Evolutionary conservation across 2,888 invertebrate species (phyloP).

Genomic region (Hemaris fuciformis): DNA sequence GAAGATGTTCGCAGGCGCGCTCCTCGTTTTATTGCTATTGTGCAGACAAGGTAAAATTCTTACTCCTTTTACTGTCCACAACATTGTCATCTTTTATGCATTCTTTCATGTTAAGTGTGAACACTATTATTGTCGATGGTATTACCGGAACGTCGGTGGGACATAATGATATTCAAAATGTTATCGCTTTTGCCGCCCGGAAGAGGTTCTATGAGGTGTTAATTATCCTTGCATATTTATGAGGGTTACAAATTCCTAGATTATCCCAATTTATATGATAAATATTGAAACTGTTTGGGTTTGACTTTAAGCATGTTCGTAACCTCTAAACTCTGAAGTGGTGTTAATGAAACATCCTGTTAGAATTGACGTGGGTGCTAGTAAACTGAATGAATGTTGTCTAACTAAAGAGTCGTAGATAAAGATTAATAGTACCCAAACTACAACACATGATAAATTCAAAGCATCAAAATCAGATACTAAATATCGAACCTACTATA

Average conservation of each 20-base stretch:
- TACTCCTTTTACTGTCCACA: slow-evolving; percentile 24
- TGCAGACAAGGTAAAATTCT: slow-evolving; percentile 54
- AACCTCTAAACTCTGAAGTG: background rate
- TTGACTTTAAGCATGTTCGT: background rate
- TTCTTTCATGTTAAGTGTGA: background rate
- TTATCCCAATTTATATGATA: background rate
- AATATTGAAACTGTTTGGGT: background rate
- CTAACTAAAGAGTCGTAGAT: too few species aligned
- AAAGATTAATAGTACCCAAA: too few species aligned
- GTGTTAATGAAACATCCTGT: background rate
- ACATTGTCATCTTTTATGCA: background rate
- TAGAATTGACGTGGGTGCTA: background rate
- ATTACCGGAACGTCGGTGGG: background rate
- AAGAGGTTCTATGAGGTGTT: slow-evolving; percentile 9
- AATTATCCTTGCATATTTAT: background rate
- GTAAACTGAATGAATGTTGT: background rate
- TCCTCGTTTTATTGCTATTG: slow-evolving; percentile 49
- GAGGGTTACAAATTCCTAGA: background rate
- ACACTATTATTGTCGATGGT: background rate
- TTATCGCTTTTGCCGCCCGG: background rate
- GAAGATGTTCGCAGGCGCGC: slow-evolving; percentile 46
- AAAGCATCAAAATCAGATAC: too few species aligned
- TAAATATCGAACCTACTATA: too few species aligned
- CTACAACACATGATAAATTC: too few species aligned
- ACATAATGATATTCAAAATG: background rate